Conservation (phyloP, 2,113 vertebrate species). For the Tautogolabrus adspersus region DNA sequence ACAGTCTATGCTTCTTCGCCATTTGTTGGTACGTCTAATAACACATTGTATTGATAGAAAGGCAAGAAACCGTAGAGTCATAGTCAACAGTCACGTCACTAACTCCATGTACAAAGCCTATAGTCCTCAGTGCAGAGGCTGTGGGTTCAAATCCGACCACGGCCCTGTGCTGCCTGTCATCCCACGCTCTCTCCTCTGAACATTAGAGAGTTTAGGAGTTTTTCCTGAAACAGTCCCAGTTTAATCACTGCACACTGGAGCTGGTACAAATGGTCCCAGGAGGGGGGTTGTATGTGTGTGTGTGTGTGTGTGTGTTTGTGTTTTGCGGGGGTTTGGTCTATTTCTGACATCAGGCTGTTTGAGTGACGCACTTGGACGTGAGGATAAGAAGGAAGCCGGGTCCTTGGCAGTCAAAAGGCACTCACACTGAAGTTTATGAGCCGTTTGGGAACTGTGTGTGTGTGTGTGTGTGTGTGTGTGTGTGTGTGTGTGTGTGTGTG, state of each 20-base stretch:
- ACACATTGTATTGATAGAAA: too few relatives aligned
- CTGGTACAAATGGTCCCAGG: slow-evolving; percentile 20
- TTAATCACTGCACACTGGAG: slow-evolving; percentile 21
- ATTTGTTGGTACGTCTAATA: too few relatives aligned
- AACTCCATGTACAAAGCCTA: too few relatives aligned
- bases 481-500: slow-evolving; percentile 18
- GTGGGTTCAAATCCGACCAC: too few relatives aligned
- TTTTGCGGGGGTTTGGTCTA: slow-evolving; percentile 32
- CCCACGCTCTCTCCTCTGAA: too few relatives aligned
- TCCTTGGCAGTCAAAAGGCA: slow-evolving; percentile 20
- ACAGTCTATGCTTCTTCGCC: too few relatives aligned
- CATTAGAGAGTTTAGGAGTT: too few relatives aligned
- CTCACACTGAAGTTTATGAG: slow-evolving; percentile 18
- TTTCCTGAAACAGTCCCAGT: neutral
- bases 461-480: slow-evolving; percentile 24
- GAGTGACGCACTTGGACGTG: slow-evolving; percentile 42
- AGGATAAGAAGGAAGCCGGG: slow-evolving; percentile 35
- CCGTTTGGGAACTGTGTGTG: slow-evolving; percentile 20
- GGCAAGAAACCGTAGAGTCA: too few relatives aligned
- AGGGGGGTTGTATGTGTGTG: slow-evolving; percentile 13
- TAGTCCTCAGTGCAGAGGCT: too few relatives aligned
- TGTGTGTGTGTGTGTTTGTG: neutral
- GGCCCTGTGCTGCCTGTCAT: too few relatives aligned
- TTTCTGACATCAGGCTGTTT: slow-evolving; percentile 47
- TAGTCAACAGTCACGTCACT: too few relatives aligned